phyloP scores from a whole-genome alignment of 2,113 vertebrate species.

The Pluvianellus socialis region DNA sequence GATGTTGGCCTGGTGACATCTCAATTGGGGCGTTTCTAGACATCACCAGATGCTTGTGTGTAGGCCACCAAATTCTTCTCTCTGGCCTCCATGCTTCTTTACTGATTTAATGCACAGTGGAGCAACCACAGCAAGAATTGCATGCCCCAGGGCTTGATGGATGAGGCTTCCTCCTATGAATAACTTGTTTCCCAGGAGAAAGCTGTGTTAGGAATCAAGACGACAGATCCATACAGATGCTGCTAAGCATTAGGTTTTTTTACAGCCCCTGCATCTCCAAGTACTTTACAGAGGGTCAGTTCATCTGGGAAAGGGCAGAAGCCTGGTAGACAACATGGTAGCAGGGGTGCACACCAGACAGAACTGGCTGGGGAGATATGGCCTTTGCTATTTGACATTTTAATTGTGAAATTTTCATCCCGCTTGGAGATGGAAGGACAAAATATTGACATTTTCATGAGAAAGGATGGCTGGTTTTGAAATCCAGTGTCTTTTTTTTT shows the following conservation, averaged over 20 bases:
- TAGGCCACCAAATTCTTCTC: neutral
- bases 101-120: neutral
- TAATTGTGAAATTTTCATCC: neutral
- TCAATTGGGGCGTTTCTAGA: fast-evolving
- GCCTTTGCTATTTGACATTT: neutral
- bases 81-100: neutral
- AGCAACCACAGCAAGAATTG: neutral
- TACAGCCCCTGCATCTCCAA: neutral
- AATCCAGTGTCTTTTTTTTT: neutral
- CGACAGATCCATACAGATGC: neutral
- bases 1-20: fast-evolving
- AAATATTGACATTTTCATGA: neutral
- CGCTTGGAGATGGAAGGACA: neutral
- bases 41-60: neutral
- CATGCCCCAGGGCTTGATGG: neutral
- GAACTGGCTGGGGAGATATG: neutral
- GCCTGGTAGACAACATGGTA: neutral
- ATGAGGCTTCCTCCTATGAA: neutral
- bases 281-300: neutral
- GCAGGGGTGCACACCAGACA: neutral
- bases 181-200: neutral
- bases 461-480: neutral
- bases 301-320: neutral
- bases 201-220: neutral
- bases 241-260: neutral